These are phyloP conservation scores for Nebria salina DNA, from an alignment of 2,888 invertebrate species.

Conservation along the genomic window DNA sequence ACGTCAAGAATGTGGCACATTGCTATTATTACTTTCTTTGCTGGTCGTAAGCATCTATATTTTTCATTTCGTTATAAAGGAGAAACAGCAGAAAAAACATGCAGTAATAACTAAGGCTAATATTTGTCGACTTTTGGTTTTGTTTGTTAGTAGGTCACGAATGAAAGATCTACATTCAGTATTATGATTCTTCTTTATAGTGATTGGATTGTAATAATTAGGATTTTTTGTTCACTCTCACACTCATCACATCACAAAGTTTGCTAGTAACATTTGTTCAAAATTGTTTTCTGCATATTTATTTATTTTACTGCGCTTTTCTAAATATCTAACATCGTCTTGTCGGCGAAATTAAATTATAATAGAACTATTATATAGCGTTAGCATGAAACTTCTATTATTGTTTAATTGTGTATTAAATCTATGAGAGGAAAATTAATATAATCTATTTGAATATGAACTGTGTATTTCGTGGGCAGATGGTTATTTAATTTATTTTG, in stretches of 20 bases:
- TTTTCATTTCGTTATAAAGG: neutral
- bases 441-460: neutral
- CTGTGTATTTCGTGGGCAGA: neutral
- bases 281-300: too few species aligned
- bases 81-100: neutral
- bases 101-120: neutral
- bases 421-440: neutral
- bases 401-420: neutral
- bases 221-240: neutral
- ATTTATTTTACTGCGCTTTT: too few species aligned
- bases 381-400: too few species aligned
- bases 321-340: too few species aligned
- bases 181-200: neutral
- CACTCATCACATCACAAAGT: neutral
- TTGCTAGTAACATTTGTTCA: too few species aligned
- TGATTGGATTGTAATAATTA: neutral
- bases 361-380: too few species aligned
- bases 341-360: too few species aligned
- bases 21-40: constrained; percentile 41
- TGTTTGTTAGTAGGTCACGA: neutral
- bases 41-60: constrained; percentile 3
- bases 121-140: neutral
- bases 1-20: constrained; percentile 35
- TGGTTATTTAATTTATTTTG: neutral
- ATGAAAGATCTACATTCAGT: neutral